These are phyloP conservation scores for Nicator chloris DNA, from an alignment of 2,113 vertebrate species.

Conservation along the genomic window DNA sequence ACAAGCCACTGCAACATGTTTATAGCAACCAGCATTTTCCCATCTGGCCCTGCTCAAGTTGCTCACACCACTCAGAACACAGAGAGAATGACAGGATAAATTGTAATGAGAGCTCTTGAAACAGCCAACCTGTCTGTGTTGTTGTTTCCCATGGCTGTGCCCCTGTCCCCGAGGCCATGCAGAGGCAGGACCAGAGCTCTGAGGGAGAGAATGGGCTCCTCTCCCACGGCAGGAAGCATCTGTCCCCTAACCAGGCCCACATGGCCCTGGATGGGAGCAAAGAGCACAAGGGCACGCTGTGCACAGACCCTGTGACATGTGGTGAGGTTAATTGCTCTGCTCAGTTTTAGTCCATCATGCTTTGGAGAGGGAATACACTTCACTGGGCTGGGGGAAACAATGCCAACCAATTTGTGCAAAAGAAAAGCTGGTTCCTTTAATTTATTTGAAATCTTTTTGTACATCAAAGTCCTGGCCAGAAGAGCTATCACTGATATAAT, in stretches of 20 bases:
- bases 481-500: not conserved
- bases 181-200: not conserved
- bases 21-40: not conserved
- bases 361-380: not conserved
- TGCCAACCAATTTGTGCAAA: accelerated
- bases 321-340: not conserved
- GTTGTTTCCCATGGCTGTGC: accelerated
- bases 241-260: accelerated
- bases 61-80: not conserved
- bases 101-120: not conserved
- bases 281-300: accelerated
- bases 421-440: not conserved
- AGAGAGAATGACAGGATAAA: not conserved
- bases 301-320: not conserved
- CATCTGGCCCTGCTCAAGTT: not conserved
- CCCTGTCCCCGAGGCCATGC: accelerated
- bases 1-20: not conserved
- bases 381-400: accelerated
- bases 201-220: not conserved
- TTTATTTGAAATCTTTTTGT: not conserved
- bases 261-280: not conserved
- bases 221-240: accelerated
- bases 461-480: not conserved
- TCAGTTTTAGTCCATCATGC: not conserved
- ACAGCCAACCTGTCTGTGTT: accelerated